Evolutionary conservation across 2,113 vertebrate genomes (phyloP).

Genomic region (Archocentrus centrarchus): DNA sequence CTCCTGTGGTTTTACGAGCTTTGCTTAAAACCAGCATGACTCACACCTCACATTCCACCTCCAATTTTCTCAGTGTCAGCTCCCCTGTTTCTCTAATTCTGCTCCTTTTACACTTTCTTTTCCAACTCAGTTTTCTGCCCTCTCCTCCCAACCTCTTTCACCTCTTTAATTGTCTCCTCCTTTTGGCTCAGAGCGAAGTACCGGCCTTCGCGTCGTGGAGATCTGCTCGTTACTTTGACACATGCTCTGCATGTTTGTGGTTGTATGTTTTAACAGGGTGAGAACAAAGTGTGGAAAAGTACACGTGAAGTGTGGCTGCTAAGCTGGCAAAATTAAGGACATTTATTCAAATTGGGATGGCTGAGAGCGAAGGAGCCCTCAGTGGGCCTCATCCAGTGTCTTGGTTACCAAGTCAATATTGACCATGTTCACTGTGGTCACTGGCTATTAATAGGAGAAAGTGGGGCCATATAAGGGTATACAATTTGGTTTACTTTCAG

Average conservation of each 20-base stretch:
- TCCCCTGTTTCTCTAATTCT: neutral
- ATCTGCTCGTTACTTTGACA: neutral
- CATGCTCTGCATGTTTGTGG: conserved; percentile 15
- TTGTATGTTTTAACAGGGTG: conserved; percentile 32
- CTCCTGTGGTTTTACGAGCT: conserved; percentile 70
- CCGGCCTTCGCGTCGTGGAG: neutral
- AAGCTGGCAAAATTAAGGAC: conserved; percentile 35
- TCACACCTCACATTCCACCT: conserved; percentile 69
- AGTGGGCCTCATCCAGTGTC: conserved; percentile 43
- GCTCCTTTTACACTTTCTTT: neutral
- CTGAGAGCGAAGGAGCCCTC: conserved; percentile 1
- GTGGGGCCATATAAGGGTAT: conserved; percentile 50
- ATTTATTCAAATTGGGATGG: conserved; percentile 46
- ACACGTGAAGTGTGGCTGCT: neutral
- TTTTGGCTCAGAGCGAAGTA: neutral
- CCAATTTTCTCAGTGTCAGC: conserved; percentile 33
- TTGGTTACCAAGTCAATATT: conserved; percentile 73
- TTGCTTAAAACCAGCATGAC: conserved; percentile 70
- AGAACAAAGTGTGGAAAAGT: conserved; percentile 24
- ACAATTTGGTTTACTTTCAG: conserved; percentile 51
- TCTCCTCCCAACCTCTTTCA: neutral
- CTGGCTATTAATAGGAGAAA: conserved; percentile 62
- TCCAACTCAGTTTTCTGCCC: conserved; percentile 10
- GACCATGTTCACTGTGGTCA: conserved; percentile 44
- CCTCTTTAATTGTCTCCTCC: neutral